These are phyloP conservation scores for Sebastes taczanowskii DNA, from an alignment of 2,797 vertebrate genomes.

Conservation along the genomic window DNA sequence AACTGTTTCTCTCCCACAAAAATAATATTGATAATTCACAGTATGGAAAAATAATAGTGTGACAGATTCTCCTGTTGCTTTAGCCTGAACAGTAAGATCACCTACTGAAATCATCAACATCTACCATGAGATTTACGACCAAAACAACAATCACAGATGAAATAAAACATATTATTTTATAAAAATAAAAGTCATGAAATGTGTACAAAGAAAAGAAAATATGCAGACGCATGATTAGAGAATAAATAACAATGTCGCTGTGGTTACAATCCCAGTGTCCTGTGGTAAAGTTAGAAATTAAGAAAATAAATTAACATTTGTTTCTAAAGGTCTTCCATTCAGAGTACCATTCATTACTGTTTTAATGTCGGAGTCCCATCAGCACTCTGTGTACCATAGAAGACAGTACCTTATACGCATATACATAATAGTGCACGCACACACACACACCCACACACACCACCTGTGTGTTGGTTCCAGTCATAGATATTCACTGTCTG, in stretches of 20 bases:
- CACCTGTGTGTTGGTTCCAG: conserved; percentile 22
- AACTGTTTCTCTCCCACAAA: conserved; percentile 48
- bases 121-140: conserved; percentile 44
- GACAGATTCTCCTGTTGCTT: conserved; percentile 35
- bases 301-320: conserved; percentile 79
- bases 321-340: conserved; percentile 56
- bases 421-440: background rate
- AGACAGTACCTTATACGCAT: conserved; percentile 18
- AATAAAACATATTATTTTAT: conserved; percentile 53
- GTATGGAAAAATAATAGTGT: conserved; percentile 72
- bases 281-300: conserved; percentile 64
- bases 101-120: conserved; percentile 46
- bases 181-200: conserved; percentile 66
- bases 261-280: conserved; percentile 79
- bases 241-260: conserved; percentile 80
- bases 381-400: conserved; percentile 32
- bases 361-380: conserved; percentile 9
- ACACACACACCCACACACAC: background rate
- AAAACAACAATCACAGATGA: conserved; percentile 41
- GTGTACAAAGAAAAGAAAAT: conserved; percentile 59
- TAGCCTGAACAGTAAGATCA: conserved; percentile 42
- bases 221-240: conserved; percentile 71
- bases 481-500: conserved; percentile 8
- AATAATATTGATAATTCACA: conserved; percentile 80
- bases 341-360: conserved; percentile 47